phyloP scores from a whole-genome alignment of 2,113 vertebrate genomes.

The Elaphurus davidianus region DNA sequence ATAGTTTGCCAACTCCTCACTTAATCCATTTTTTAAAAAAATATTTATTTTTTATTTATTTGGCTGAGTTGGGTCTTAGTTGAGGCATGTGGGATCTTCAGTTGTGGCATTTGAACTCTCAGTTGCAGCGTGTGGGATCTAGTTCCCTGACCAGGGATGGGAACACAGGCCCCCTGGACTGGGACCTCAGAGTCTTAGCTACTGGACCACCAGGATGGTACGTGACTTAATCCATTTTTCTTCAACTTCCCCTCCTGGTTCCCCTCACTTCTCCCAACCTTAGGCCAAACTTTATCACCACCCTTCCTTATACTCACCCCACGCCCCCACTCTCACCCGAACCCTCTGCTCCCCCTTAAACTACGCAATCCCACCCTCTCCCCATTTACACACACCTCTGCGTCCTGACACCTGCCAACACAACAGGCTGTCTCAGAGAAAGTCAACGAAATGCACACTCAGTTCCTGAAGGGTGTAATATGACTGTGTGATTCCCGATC shows the following conservation, averaged over 20 bases:
- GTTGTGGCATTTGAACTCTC: neutral
- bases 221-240: neutral
- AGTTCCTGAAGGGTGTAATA: neutral
- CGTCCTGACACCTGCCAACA: neutral
- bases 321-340: neutral
- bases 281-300: neutral
- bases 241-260: neutral
- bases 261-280: neutral
- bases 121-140: neutral
- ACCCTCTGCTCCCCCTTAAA: neutral
- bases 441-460: neutral
- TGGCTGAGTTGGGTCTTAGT: neutral
- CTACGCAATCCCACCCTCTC: neutral
- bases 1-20: neutral
- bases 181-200: neutral
- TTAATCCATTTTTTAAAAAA: neutral
- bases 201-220: neutral
- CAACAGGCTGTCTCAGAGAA: neutral
- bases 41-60: neutral
- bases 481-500: neutral
- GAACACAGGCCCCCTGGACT: neutral
- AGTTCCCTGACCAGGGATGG: neutral
- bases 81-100: neutral
- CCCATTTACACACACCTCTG: neutral
- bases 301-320: neutral